These are phyloP conservation scores for Anableps anableps DNA, from an alignment of 2,797 vertebrate genomes.

Conservation along the genomic window DNA sequence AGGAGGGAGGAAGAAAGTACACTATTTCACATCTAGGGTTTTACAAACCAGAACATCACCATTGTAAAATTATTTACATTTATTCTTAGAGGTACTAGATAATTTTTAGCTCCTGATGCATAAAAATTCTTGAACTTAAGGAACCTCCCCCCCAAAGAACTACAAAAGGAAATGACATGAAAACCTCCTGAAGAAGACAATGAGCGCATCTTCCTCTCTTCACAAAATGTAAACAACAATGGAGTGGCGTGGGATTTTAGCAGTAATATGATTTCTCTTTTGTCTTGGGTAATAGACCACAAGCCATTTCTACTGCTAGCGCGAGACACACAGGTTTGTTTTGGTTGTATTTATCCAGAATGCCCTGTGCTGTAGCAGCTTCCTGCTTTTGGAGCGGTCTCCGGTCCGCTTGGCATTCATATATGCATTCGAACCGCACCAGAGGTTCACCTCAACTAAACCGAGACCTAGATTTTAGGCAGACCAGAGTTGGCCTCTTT, in stretches of 20 bases:
- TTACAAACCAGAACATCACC: not conserved
- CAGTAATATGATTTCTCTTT: not conserved
- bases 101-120: not conserved
- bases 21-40: not conserved
- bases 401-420: not conserved
- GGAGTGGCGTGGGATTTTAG: not conserved
- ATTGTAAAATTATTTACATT: not conserved
- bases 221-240: not conserved
- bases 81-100: not conserved
- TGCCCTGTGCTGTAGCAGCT: not conserved
- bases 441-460: not conserved
- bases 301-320: not conserved
- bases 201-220: not conserved
- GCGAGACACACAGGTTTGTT: not conserved
- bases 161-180: not conserved
- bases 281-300: not conserved
- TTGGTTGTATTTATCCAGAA: not conserved
- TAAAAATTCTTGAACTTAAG: not conserved
- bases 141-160: too few species aligned
- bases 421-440: too few species aligned
- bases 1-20: not conserved
- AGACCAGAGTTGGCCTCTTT: too few species aligned
- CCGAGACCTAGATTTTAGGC: not conserved
- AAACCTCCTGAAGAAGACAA: not conserved
- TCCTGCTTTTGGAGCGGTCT: not conserved